phyloP scores from a whole-genome alignment of 2,113 vertebrate species.

The Atherinomorus stipes region DNA sequence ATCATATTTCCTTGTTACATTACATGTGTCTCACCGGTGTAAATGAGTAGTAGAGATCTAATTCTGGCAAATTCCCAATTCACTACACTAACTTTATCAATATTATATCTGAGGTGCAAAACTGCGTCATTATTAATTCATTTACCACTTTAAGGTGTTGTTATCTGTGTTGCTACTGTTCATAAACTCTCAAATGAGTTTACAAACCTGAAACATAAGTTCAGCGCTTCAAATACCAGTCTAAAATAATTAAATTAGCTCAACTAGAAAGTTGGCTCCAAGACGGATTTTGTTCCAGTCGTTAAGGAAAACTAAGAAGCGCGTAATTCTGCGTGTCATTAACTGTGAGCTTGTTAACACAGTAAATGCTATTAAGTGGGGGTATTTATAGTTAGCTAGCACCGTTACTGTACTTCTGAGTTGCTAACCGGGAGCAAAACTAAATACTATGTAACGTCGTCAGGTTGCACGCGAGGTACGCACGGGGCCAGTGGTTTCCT shows the following conservation, averaged over 20 bases:
- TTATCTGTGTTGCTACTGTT: background rate
- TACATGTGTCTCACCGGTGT: background rate
- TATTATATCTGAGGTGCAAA: background rate
- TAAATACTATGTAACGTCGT: constrained; percentile 8
- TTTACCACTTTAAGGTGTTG: background rate
- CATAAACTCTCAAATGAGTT: constrained; percentile 15
- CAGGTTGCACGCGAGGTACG: constrained; percentile 11
- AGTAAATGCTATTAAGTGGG: constrained; percentile 52
- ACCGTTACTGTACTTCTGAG: constrained; percentile 4
- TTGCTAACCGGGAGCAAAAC: constrained; percentile 25
- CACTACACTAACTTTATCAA: background rate
- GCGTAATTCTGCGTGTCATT: constrained; percentile 13
- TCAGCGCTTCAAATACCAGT: background rate
- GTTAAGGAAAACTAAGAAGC: constrained; percentile 1
- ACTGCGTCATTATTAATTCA: background rate
- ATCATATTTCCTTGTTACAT: background rate
- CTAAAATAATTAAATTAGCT: background rate
- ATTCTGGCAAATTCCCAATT: background rate
- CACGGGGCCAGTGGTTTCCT: background rate
- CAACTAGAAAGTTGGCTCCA: background rate
- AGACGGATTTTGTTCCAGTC: background rate
- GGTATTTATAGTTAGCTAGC: constrained; percentile 41
- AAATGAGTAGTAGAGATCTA: background rate
- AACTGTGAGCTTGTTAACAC: constrained; percentile 51
- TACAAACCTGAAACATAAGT: background rate